Evolutionary conservation across 2,113 vertebrate species (phyloP).

Genomic region (Neogobius melanostomus): DNA sequence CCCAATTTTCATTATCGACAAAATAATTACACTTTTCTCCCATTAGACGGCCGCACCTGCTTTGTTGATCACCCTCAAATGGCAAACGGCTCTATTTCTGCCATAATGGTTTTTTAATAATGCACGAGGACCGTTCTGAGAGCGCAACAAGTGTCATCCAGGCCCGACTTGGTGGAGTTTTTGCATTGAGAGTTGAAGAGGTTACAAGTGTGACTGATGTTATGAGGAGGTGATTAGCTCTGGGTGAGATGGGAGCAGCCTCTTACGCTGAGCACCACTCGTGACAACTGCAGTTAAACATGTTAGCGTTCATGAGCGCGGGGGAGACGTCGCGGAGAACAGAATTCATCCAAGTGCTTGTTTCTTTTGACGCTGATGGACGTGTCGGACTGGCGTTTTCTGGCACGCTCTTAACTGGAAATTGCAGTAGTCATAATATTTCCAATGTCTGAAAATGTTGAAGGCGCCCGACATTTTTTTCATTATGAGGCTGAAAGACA

Average conservation of each 20-base stretch:
- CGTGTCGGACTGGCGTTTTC: neutral
- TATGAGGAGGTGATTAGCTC: constrained; percentile 52
- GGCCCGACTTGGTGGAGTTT: constrained; percentile 2
- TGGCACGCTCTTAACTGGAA: neutral
- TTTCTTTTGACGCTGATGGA: neutral
- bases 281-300: neutral
- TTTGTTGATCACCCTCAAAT: constrained; percentile 5
- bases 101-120: constrained; percentile 8
- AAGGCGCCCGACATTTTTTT: neutral
- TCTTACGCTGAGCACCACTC: constrained; percentile 40
- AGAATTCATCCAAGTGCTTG: neutral
- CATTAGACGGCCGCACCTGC: neutral
- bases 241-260: constrained; percentile 34
- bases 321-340: neutral
- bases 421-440: neutral
- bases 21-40: neutral
- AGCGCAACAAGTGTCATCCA: constrained; percentile 7
- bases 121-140: neutral
- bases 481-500: neutral
- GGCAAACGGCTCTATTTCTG: neutral
- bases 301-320: constrained; percentile 6
- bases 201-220: constrained; percentile 50
- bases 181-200: neutral
- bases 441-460: neutral
- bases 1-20: neutral